Evolutionary conservation across 2,888 invertebrate species (phyloP).

Genomic region (Cephus pygmeus): DNA sequence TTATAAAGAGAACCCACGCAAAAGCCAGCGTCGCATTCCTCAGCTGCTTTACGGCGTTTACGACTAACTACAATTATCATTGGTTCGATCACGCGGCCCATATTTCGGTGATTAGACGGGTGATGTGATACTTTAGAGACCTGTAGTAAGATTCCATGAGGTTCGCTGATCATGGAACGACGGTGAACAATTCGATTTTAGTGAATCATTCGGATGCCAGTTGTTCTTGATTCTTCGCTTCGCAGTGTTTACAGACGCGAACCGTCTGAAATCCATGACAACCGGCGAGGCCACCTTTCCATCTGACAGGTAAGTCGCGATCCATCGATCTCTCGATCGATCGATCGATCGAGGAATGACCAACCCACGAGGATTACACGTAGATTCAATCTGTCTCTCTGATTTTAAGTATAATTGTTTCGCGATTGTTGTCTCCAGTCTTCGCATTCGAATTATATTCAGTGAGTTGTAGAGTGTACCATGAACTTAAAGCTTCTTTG

Average conservation of each 20-base stretch:
- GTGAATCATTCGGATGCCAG: background rate
- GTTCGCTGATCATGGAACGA: background rate
- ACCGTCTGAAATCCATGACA: background rate
- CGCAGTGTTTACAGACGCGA: background rate
- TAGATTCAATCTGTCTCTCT: background rate
- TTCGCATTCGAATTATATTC: background rate
- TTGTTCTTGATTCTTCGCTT: background rate
- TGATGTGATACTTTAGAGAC: conserved; percentile 14
- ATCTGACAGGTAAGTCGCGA: background rate
- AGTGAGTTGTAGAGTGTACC: background rate
- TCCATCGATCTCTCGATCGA: background rate
- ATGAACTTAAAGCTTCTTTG: background rate
- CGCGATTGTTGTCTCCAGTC: background rate
- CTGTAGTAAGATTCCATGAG: background rate
- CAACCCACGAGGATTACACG: background rate
- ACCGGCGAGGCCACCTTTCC: background rate
- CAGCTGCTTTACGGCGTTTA: conserved; percentile 27
- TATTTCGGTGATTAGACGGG: conserved; percentile 1
- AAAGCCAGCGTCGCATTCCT: conserved; percentile 46
- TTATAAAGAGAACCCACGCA: conserved; percentile 50
- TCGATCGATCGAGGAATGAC: background rate
- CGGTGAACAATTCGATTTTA: background rate
- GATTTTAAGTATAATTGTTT: background rate
- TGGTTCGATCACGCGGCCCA: conserved; percentile 10
- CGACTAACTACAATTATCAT: conserved; percentile 15